Evolutionary conservation across 2,888 invertebrate species (phyloP).

Genomic region (Drosophila emarginata): DNA sequence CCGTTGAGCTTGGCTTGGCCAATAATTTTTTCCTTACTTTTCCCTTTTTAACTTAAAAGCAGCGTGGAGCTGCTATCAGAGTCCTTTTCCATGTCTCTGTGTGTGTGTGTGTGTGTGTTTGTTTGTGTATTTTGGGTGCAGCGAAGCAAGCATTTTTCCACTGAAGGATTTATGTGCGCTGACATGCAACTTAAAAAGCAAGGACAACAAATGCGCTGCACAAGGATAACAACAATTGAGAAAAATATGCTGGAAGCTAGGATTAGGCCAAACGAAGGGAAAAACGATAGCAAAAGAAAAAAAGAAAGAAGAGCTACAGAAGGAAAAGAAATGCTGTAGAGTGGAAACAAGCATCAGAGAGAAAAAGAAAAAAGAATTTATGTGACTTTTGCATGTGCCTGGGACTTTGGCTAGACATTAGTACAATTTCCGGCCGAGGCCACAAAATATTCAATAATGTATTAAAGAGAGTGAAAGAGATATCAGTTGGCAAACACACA

Average conservation of each 20-base stretch:
- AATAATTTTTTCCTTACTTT: constrained; percentile 57
- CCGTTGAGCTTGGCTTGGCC: constrained; percentile 66
- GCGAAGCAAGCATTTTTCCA: constrained; percentile 71
- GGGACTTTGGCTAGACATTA: constrained; percentile 60
- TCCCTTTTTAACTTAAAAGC: not conserved
- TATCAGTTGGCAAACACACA: constrained; percentile 9
- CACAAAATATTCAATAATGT: constrained; percentile 73
- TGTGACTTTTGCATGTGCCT: constrained; percentile 68
- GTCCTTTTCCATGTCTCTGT: constrained; percentile 38
- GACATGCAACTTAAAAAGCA: constrained; percentile 74
- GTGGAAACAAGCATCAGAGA: constrained; percentile 18
- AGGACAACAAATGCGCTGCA: constrained; percentile 64
- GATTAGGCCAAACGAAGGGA: constrained; percentile 59
- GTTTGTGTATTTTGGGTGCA: constrained; percentile 63
- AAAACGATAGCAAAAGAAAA: not conserved
- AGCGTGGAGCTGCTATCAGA: constrained; percentile 50
- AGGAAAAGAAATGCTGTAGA: constrained; percentile 9
- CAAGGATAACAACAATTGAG: constrained; percentile 63
- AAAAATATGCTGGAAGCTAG: constrained; percentile 70
- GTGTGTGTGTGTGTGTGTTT: constrained; percentile 8
- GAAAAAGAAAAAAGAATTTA: constrained; percentile 50
- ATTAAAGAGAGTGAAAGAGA: constrained; percentile 56
- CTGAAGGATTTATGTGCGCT: constrained; percentile 75
- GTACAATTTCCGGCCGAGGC: constrained; percentile 68
- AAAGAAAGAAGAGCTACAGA: not conserved